phyloP scores from a whole-genome alignment of 2,113 vertebrate genomes.

The Heliornis fulica region DNA sequence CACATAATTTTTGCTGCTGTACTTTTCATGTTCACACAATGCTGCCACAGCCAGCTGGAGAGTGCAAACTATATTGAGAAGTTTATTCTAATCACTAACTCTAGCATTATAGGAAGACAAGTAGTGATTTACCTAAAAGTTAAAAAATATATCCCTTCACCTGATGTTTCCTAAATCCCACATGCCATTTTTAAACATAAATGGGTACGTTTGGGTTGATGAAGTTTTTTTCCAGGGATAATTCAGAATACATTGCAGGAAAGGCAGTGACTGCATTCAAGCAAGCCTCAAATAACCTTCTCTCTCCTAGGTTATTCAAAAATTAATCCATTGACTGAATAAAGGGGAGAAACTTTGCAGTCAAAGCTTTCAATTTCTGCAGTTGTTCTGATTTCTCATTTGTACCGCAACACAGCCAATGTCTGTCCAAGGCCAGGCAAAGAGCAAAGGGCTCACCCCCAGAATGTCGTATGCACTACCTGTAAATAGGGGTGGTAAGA shows the following conservation, averaged over 20 bases:
- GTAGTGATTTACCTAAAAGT: not conserved
- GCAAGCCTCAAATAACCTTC: not conserved
- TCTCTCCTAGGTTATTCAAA: not conserved
- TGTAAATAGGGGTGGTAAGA: not conserved
- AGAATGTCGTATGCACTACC: not conserved
- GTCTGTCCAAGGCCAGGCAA: not conserved
- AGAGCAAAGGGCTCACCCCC: not conserved
- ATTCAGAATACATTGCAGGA: not conserved
- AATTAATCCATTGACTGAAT: not conserved
- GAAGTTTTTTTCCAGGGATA: not conserved
- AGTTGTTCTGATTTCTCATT: not conserved
- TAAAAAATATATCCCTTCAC: not conserved
- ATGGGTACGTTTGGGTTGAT: not conserved
- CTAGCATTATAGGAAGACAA: not conserved
- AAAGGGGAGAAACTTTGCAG: not conserved
- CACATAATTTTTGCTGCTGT: not conserved
- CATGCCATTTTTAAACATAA: not conserved
- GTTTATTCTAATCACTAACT: not conserved
- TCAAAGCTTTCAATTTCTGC: not conserved
- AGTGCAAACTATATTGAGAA: not conserved
- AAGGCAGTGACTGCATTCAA: not conserved
- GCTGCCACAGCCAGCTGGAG: not conserved
- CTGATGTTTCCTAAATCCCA: not conserved
- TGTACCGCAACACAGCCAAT: not conserved
- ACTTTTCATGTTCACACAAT: not conserved